Evolutionary conservation across 1,140 invertebrate genomes (phyloP).

Genomic region (Argopecten irradians): DNA sequence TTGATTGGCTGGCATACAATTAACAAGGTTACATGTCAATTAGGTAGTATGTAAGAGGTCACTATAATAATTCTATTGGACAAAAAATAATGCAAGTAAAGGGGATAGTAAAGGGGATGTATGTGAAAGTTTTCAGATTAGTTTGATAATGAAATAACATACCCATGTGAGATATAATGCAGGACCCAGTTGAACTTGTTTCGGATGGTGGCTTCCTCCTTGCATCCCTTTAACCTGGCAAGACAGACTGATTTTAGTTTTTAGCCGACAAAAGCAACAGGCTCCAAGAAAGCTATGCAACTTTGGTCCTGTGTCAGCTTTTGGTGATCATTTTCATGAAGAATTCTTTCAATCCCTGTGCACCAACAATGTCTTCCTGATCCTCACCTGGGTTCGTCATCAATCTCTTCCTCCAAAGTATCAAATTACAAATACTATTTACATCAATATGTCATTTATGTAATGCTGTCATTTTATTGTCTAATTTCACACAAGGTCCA

Average conservation of each 20-base stretch:
- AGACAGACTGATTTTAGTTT: not conserved
- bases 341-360: not conserved
- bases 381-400: not conserved
- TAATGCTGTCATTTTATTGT: too few species aligned
- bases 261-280: not conserved
- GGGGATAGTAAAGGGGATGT: too few species aligned
- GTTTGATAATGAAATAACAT: not conserved
- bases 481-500: too few species aligned
- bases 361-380: not conserved
- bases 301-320: not conserved
- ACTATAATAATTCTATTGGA: too few species aligned
- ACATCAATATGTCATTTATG: too few species aligned
- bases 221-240: slow-evolving; percentile 28
- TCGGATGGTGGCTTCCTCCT: not conserved
- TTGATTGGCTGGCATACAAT: too few species aligned
- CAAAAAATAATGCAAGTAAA: too few species aligned
- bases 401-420: not conserved
- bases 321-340: not conserved
- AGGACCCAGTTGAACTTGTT: slow-evolving; percentile 4
- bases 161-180: slow-evolving; percentile 29
- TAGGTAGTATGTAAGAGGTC: too few species aligned
- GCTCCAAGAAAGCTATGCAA: not conserved
- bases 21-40: too few species aligned
- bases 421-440: too few species aligned
- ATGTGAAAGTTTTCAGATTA: too few species aligned